These are phyloP conservation scores for Mugil cephalus DNA, from an alignment of 2,113 vertebrate genomes.

Conservation along the genomic window DNA sequence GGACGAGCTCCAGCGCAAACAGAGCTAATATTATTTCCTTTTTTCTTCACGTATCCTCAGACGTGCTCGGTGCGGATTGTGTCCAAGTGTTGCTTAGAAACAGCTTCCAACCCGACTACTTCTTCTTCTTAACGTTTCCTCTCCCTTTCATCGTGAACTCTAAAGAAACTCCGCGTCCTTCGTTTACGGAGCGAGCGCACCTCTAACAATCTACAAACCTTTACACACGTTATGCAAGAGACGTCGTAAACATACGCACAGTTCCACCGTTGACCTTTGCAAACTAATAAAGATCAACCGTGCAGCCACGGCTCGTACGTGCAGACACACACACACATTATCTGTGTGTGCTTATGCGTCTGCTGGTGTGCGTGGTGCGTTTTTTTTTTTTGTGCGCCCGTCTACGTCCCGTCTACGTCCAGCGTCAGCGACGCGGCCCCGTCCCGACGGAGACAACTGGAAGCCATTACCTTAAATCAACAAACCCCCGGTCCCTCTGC, in stretches of 20 bases:
- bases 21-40: not conserved
- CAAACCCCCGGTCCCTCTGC: conserved; percentile 49
- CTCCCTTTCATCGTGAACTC: conserved; percentile 17
- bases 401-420: conserved; percentile 18
- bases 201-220: conserved; percentile 18
- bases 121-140: not conserved
- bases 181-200: not conserved
- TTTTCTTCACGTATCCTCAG: conserved; percentile 14
- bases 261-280: conserved; percentile 50
- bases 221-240: conserved; percentile 52
- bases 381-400: not conserved
- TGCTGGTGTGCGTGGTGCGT: conserved; percentile 5
- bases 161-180: conserved; percentile 14
- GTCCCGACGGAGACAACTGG: conserved; percentile 61
- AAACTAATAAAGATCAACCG: conserved; percentile 43
- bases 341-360: conserved; percentile 17
- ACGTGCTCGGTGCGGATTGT: not conserved
- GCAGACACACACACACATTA: conserved; percentile 1
- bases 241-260: conserved; percentile 28
- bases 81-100: not conserved
- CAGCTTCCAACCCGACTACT: not conserved
- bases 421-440: conserved; percentile 22
- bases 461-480: conserved; percentile 71
- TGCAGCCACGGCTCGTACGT: not conserved
- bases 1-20: not conserved